A percentile compares a stretch with the other conserved stretches of the same genome.
Conservation (phyloP, 2,113 vertebrate genomes). For the Pelobates fuscus region DNA sequence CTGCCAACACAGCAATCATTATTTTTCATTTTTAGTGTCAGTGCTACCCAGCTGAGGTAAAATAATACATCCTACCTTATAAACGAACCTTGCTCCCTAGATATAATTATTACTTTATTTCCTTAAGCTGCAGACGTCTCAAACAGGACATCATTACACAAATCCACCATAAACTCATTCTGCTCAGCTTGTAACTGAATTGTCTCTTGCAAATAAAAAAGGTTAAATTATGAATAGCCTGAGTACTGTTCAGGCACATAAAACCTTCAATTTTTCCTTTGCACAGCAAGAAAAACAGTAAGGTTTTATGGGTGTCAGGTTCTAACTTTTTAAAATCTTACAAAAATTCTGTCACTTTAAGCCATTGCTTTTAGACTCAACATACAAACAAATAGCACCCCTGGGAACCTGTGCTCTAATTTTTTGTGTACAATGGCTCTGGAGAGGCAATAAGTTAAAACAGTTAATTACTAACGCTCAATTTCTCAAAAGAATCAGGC, state of each 20-base stretch:
- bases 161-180: constrained; percentile 5
- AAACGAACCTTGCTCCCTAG: neutral
- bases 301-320: constrained; percentile 31
- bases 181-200: constrained; percentile 9
- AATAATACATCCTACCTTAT: neutral
- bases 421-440: neutral
- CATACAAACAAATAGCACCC: constrained; percentile 32
- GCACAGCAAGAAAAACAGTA: constrained; percentile 25
- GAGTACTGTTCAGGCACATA: constrained; percentile 15
- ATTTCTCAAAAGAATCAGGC: too few relatives aligned
- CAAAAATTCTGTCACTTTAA: constrained; percentile 29
- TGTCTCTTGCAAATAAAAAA: constrained; percentile 14
- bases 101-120: neutral
- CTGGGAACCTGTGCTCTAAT: neutral
- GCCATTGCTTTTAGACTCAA: constrained; percentile 32
- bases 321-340: constrained; percentile 42
- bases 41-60: neutral
- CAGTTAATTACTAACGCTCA: too few relatives aligned
- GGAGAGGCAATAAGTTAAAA: too few relatives aligned
- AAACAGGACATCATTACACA: constrained; percentile 1
- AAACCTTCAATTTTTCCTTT: constrained; percentile 27
- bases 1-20: neutral
- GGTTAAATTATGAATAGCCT: constrained; percentile 31
- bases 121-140: constrained; percentile 11
- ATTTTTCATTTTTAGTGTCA: neutral